Percentiles rank a stretch among this genome's conserved stretches.
Conservation (phyloP, 2,888 invertebrate species). For the Chrysomela aeneicollis region DNA sequence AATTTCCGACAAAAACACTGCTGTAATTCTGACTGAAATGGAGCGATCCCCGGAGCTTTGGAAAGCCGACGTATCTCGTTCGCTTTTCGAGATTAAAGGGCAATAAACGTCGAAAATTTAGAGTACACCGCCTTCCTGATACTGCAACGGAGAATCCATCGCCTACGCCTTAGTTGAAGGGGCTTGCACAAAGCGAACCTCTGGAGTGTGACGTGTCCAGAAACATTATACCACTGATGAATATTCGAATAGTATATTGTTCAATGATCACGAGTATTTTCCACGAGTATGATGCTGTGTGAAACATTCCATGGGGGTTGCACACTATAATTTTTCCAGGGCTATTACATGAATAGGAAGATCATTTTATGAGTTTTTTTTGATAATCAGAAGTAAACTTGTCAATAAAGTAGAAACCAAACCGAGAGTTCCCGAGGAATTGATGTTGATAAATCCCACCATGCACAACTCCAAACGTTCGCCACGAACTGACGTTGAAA, state of each 20-base stretch:
- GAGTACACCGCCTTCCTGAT: conserved; percentile 3
- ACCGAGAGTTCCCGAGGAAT: too few relatives aligned
- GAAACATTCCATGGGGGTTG: too few relatives aligned
- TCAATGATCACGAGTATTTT: too few relatives aligned
- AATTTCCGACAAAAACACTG: neutral
- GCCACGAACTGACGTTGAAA: too few relatives aligned
- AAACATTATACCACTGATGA: neutral
- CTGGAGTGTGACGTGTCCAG: neutral
- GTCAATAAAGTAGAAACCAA: too few relatives aligned
- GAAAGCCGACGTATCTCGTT: conserved; percentile 2
- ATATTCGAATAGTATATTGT: neutral
- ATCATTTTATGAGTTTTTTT: too few relatives aligned
- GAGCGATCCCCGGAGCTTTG: conserved; percentile 1
- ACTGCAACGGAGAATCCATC: conserved; percentile 1
- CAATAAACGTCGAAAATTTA: conserved; percentile 5
- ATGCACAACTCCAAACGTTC: too few relatives aligned
- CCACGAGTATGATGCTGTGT: too few relatives aligned
- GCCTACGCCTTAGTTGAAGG: neutral
- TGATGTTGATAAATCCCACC: too few relatives aligned
- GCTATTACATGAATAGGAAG: too few relatives aligned
- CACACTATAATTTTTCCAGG: too few relatives aligned
- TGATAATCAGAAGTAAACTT: too few relatives aligned
- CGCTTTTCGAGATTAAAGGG: conserved; percentile 7
- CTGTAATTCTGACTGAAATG: conserved; percentile 3
- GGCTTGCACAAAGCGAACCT: neutral